phyloP scores from a whole-genome alignment of 2,888 invertebrate species.

The Megamerina dolium region DNA sequence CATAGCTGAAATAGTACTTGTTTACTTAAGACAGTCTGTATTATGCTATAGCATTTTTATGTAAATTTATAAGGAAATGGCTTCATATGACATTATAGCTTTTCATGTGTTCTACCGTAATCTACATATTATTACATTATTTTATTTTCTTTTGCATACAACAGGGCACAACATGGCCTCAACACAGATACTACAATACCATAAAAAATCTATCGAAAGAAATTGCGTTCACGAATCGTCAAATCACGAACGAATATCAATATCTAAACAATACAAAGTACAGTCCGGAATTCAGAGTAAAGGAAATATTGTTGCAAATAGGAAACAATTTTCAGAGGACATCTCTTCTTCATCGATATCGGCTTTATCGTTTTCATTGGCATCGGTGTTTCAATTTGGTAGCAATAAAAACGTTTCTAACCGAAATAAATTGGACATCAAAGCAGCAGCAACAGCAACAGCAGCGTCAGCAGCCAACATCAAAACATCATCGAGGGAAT shows the following conservation, averaged over 20 bases:
- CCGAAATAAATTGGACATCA: background rate
- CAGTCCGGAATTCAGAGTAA: constrained; percentile 12
- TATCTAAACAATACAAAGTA: constrained; percentile 15
- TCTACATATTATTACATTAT: no score
- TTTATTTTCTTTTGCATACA: constrained; percentile 26
- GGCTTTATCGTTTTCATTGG: constrained; percentile 1
- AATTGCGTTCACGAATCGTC: constrained; percentile 15
- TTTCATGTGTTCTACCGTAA: no score
- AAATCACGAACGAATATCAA: constrained; percentile 14
- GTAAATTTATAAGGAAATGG: no score
- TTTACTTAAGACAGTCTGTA: no score
- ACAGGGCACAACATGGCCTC: constrained; percentile 51
- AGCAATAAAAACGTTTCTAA: background rate
- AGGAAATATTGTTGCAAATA: constrained; percentile 20
- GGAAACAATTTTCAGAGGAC: constrained; percentile 36
- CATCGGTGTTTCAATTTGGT: background rate
- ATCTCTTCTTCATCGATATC: constrained; percentile 13
- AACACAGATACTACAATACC: constrained; percentile 49
- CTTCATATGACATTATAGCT: no score
- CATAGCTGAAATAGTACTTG: no score
- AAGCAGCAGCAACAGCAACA: background rate
- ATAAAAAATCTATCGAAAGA: constrained; percentile 32
- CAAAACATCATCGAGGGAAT: background rate
- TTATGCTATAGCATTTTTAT: no score
- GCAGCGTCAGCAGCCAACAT: background rate